These are phyloP conservation scores for Hemithea aestivaria DNA, from an alignment of 2,888 invertebrate genomes.

Conservation along the genomic window DNA sequence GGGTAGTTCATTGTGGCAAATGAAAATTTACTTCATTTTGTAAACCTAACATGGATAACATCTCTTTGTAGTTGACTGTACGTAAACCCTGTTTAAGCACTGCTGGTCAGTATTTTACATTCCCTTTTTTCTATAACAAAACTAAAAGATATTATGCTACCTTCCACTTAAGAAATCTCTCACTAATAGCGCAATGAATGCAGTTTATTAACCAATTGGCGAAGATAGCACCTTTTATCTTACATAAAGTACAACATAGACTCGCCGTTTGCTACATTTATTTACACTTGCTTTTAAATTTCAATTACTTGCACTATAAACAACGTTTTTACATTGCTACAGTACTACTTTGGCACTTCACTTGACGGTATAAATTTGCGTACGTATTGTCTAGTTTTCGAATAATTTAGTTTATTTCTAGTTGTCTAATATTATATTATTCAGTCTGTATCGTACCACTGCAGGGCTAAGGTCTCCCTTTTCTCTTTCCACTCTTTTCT, in stretches of 20 bases:
- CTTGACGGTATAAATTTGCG: conserved; percentile 4
- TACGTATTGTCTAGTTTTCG: conserved; percentile 6
- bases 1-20: too few species aligned
- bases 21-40: too few species aligned
- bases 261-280: conserved; percentile 3
- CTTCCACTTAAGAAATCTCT: background rate
- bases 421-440: conserved; percentile 19
- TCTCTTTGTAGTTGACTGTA: too few species aligned
- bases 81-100: too few species aligned
- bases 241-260: conserved; percentile 8
- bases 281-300: conserved; percentile 3
- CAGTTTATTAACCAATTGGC: background rate
- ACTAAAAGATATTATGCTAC: too few species aligned
- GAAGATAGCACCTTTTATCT: conserved; percentile 2
- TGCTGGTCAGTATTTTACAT: too few species aligned
- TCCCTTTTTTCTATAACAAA: too few species aligned
- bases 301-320: conserved; percentile 6
- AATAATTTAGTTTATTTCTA: conserved; percentile 15
- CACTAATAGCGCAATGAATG: conserved; percentile 1
- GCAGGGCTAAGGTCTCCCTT: too few species aligned
- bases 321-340: conserved; percentile 8
- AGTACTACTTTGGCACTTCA: conserved; percentile 4
- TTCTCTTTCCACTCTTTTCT: too few species aligned
- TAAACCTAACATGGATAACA: too few species aligned
- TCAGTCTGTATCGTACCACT: too few species aligned